Evolutionary conservation across 2,888 invertebrate species (phyloP).

Genomic region (Thera obeliscata): DNA sequence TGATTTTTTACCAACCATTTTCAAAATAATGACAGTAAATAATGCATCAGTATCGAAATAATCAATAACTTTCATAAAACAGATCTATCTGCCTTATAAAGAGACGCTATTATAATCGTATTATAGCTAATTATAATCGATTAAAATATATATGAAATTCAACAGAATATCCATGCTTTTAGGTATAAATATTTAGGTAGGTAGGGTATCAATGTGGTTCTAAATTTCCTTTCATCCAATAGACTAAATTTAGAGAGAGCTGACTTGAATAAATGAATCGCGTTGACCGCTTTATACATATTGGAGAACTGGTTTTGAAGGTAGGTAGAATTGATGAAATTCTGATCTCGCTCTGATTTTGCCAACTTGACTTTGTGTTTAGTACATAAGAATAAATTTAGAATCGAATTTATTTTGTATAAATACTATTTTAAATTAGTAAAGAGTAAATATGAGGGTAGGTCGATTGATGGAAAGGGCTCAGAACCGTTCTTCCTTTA

Average conservation of each 20-base stretch:
- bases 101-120: too few relatives aligned
- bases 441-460: too few relatives aligned
- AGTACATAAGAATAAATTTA: background rate
- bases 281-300: conserved; percentile 32
- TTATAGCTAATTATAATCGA: too few relatives aligned
- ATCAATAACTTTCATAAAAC: too few relatives aligned
- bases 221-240: conserved; percentile 56
- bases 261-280: conserved; percentile 53
- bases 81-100: too few relatives aligned
- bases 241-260: conserved; percentile 48
- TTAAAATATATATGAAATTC: too few relatives aligned
- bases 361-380: background rate
- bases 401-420: background rate
- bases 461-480: too few relatives aligned
- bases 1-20: too few relatives aligned
- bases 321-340: conserved; percentile 16
- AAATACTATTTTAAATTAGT: too few relatives aligned
- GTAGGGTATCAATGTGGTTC: conserved; percentile 58
- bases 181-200: background rate
- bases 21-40: too few relatives aligned
- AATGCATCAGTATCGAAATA: too few relatives aligned
- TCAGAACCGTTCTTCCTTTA: too few relatives aligned
- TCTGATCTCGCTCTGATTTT: conserved; percentile 17
- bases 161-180: background rate
- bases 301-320: conserved; percentile 21